Evolutionary conservation across 2,113 vertebrate genomes (phyloP).

Genomic region (Pardalotus punctatus): DNA sequence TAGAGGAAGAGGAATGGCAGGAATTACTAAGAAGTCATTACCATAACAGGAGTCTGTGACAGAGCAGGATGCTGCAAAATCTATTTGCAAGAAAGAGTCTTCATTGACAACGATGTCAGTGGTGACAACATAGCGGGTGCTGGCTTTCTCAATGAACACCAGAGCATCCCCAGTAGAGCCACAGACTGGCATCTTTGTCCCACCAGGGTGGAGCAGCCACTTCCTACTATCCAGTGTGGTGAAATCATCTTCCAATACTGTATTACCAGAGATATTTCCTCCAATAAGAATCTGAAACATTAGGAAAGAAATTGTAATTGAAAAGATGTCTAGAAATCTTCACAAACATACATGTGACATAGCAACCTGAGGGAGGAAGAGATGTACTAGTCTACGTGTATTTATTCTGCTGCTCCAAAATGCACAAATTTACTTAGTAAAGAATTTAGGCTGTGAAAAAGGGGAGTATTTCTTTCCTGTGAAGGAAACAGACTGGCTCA

Average conservation of each 20-base stretch:
- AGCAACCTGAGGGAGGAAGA: background rate
- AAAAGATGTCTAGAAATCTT: background rate
- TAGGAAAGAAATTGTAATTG: background rate
- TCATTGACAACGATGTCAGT: conserved; percentile 93
- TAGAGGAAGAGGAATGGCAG: background rate
- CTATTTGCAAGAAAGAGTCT: conserved; percentile 94
- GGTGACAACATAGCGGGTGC: conserved; percentile 93
- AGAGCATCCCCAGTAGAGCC: conserved; percentile 92
- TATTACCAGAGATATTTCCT: conserved; percentile 94
- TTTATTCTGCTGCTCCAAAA: background rate
- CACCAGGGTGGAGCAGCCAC: conserved; percentile 96
- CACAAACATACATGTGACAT: background rate
- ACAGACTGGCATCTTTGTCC: conserved; percentile 95
- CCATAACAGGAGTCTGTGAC: conserved; percentile 97
- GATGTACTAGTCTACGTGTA: background rate
- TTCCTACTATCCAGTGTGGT: conserved; percentile 86
- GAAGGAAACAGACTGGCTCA: background rate
- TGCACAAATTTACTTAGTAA: background rate
- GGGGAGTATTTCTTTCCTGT: background rate
- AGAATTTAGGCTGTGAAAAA: background rate
- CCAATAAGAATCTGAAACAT: conserved; percentile 89
- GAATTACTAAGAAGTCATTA: conserved; percentile 63
- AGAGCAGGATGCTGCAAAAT: conserved; percentile 97
- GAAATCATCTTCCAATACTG: conserved; percentile 94
- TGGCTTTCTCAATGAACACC: conserved; percentile 97